Evolutionary conservation across 2,797 vertebrate genomes (phyloP), one percentile per base, ranked within the genome.

Genomic region (Tapirus indicus): DNA sequence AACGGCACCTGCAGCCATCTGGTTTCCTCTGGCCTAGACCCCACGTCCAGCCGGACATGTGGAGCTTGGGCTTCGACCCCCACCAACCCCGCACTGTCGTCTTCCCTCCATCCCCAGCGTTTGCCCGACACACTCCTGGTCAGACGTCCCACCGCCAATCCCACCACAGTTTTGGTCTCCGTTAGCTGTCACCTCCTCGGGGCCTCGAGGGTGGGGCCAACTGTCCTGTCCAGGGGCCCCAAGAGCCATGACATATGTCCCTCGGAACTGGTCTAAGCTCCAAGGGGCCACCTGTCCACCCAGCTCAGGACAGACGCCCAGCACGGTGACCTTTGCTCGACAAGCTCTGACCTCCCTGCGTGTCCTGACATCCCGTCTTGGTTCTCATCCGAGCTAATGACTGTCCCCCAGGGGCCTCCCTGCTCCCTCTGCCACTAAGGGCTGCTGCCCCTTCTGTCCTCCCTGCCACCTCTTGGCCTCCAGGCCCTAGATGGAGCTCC

Each of bases 11-110:
- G 44, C 20, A 1, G 38, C 29, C 44, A 12, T 1, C 29, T 0
- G 29, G 29, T 12, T 35, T 29, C 3, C 38, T 29, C 69, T 16
- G 0, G 3, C 10, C 10, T 16, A 0, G 71, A 29, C 21, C 29
- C 72, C 29, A 58, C 3, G 4, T 6, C 18, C 20, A 92, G 68
- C 52, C 68, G 7, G 38, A 47, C 27, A 10, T 12, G 21, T 32
- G 52, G 64, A 35, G 64, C 23, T 3, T 11, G 9, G 25, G 17
- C 72, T 95, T 77, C 71, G 69, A 92, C 90, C 56, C 68, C 12
- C 58, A 9, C 75, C 6, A 47, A 82, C 32, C n/a, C 58, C 56
- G 88, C 25, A 38, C 92, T 0, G 0, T 21, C 35, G 60, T 58
- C 47, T 11, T 54, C 2, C 1, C 78, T 6, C 60, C 9, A 20